Base-by-base conservation (phyloP, 2,888 invertebrate species). In the Nemoura dubitans region DNA sequence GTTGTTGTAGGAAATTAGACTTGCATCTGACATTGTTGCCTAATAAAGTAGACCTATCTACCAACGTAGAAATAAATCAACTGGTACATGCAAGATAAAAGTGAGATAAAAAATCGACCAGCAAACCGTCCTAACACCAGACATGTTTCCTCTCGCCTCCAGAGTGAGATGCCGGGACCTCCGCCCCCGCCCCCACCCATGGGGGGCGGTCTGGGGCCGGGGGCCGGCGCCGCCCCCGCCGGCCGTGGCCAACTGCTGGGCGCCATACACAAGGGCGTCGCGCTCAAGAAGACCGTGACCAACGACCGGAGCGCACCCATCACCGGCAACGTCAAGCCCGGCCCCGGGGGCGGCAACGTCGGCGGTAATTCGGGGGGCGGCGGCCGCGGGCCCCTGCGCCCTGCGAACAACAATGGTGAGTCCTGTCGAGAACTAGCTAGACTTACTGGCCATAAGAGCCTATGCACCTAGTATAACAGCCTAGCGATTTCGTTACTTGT, bases 291-390 rank as follows among this genome's bases (percentile, higher is more conserved):
- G 92, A 93, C 97, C 86, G 95, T 95, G 0, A 98, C 98, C n/a
- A 95, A 96, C 90, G 98, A 98, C 91, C 96, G 97, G 92, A 98
- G 98, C 94, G 95, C 94, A 85, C 98, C 98, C 21, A 81, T 27
- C 30, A 77, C 30, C 27, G 83, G 86, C 30, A 77, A 86, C 77
- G 81, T 28, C 26, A 83, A 85, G 36, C 76, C 85, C 14, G 16
- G 80, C 16, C 25, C n/a, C 3, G 28, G 16, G 6, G n/a, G 6
- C 81, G 30, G n/a, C n/a, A n/a, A n/a, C n/a, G n/a, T n/a, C n/a
- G n/a, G 10, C 21, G 30, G 29, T 7, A 30, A 28, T 16, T 5
- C 81, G 28, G 29, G 28, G 29, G 28, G 30, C n/a, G 28, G 30
- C n/a, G 28, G 16, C 29, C 28, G 30, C 28, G n/a, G 30, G 28